Percentiles rank a stretch among this genome's conserved stretches.
Evolutionary conservation across 2,888 invertebrate genomes (phyloP).

Genomic region (Phengaris arion): DNA sequence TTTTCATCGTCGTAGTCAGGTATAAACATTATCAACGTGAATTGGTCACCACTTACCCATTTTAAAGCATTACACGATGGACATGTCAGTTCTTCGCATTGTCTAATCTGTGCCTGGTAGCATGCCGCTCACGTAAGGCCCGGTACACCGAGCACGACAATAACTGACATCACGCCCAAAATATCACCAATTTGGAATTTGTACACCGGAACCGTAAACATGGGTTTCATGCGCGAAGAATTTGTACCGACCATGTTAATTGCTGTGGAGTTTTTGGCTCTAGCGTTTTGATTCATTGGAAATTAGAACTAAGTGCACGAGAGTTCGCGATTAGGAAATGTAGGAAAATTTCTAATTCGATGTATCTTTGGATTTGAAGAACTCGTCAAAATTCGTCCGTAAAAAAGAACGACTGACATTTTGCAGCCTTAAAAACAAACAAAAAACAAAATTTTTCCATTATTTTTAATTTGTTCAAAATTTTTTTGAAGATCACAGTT

Average conservation of each 20-base stretch:
- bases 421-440: too few relatives aligned
- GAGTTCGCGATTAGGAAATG: background rate
- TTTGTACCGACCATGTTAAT: conserved; percentile 24
- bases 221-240: conserved; percentile 22
- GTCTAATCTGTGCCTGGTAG: background rate
- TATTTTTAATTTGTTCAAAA: too few relatives aligned
- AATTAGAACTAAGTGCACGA: background rate
- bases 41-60: background rate
- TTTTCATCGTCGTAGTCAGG: too few relatives aligned
- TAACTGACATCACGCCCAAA: conserved; percentile 60
- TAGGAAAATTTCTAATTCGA: background rate
- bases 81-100: conserved; percentile 15
- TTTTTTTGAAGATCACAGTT: background rate
- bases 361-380: too few relatives aligned
- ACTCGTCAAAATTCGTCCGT: too few relatives aligned
- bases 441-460: too few relatives aligned
- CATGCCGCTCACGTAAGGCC: conserved; percentile 57
- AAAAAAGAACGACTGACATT: too few relatives aligned
- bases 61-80: background rate
- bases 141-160: conserved; percentile 58
- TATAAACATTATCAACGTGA: background rate
- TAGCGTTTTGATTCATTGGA: background rate
- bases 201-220: conserved; percentile 38
- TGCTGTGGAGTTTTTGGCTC: background rate
- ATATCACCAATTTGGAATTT: conserved; percentile 31